Base-by-base conservation (phyloP, 2,797 vertebrate species). In the Lycodopsis pacificus region DNA sequence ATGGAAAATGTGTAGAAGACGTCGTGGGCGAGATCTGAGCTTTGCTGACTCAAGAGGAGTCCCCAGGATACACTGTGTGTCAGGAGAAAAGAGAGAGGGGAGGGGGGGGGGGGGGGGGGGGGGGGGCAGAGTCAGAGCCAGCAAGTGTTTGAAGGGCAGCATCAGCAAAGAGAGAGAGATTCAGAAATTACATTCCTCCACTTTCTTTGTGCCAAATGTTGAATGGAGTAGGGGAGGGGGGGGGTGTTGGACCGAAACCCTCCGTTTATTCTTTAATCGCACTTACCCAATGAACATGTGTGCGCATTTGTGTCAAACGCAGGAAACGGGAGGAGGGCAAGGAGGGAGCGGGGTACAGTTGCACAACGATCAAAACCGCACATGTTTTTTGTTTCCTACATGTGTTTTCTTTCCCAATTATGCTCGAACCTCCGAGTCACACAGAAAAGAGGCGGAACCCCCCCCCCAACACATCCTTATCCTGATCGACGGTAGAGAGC, bases 321-420 rank as follows among this genome's bases (percentile, higher is more conserved):
- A 85, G 88, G 87, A 87, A 89, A 38, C 56, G 2, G 68, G 76
- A 82, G 81, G 86, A 74, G 64, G 78, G 73, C 73, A 42, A 78
- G 73, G 51, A 80, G 63, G 62, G 62, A 73, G 70, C 27, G n/a
- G 65, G 73, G 46, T 78, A 83, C 67, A 83, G 78, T 81, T 72
- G 76, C 73, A 77, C 79, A 5, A 65, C 62, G 54, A 85, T 87
- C 87, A 84, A 82, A 90, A 84, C 74, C 73, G 72, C 91, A 90
- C 86, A 81, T 90, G 89, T 87, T 91, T 91, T 91, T 86, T 86
- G 88, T 91, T 92, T 92, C 86, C 72, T 82, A 86, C 88, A 90
- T 89, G 81, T 92, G 91, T 94, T 91, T 90, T 91, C 76, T 84
- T 87, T 89, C 82, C 79, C 82, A 90, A 90, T 93, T 88, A 91